A percentile compares a stretch with the other conserved stretches of the same genome.
phyloP scores from a whole-genome alignment of 2,888 invertebrate species.

The Apodemia duryi region DNA sequence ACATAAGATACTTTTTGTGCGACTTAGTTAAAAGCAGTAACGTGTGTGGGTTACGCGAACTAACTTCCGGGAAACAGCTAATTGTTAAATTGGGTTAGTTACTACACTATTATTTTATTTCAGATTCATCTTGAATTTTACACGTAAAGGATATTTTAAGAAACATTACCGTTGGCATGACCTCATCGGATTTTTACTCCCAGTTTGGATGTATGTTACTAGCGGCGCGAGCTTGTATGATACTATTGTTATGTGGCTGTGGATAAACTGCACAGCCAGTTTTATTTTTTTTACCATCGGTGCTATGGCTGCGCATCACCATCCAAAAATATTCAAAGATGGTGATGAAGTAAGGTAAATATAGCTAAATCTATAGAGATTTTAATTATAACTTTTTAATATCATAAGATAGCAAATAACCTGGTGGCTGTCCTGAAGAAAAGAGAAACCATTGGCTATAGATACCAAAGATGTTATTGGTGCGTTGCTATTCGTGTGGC shows the following conservation, averaged over 20 bases:
- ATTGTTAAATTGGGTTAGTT: no score
- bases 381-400: no score
- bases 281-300: slow-evolving; percentile 82
- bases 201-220: slow-evolving; percentile 56
- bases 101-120: slow-evolving; percentile 8
- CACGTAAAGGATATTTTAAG: slow-evolving; percentile 45
- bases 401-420: no score
- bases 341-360: slow-evolving; percentile 79
- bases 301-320: slow-evolving; percentile 88
- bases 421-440: no score
- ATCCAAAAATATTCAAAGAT: slow-evolving; percentile 88
- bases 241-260: slow-evolving; percentile 74
- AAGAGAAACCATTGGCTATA: no score
- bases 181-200: slow-evolving; percentile 53
- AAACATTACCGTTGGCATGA: slow-evolving; percentile 58
- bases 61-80: no score
- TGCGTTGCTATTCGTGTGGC: no score
- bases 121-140: slow-evolving; percentile 47
- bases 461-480: no score
- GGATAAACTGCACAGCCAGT: slow-evolving; percentile 76
- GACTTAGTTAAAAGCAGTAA: no score
- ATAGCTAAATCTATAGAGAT: neutral
- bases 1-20: no score
- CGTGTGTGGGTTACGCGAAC: no score
- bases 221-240: slow-evolving; percentile 46